Evolutionary conservation across 2,113 vertebrate species (phyloP).

Genomic region (Nesospiza acunhae): DNA sequence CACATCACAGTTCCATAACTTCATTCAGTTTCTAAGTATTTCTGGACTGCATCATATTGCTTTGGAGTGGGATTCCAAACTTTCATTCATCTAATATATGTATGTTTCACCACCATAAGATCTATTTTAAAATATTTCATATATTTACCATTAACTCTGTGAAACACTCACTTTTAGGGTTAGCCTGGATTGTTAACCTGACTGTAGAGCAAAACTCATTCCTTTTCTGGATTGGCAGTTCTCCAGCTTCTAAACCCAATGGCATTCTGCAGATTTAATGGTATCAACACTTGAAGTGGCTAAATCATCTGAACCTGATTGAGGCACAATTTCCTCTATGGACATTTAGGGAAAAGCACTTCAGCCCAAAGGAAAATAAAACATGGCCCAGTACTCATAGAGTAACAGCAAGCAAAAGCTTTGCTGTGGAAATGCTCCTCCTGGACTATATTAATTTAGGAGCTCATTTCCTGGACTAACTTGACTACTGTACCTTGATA

Average conservation of each 20-base stretch:
- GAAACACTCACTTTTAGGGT: background rate
- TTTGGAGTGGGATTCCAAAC: background rate
- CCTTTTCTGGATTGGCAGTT: background rate
- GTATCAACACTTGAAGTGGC: background rate
- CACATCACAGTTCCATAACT: background rate
- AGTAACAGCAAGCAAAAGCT: background rate
- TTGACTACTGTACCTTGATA: background rate
- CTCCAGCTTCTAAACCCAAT: background rate
- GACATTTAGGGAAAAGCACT: background rate
- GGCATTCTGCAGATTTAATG: background rate
- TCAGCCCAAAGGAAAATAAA: background rate
- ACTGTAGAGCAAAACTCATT: background rate
- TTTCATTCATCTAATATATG: background rate
- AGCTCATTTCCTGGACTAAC: background rate
- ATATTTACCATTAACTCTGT: background rate
- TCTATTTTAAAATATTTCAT: background rate
- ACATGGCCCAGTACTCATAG: background rate
- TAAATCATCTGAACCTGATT: background rate
- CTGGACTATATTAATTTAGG: background rate
- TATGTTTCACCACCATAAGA: background rate
- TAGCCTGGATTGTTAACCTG: background rate
- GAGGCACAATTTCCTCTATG: background rate
- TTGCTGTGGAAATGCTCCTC: background rate
- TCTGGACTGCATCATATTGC: background rate
- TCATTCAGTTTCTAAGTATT: background rate